phyloP scores from a whole-genome alignment of 2,113 vertebrate species.

The Pseudorhombus dupliciocellatus region DNA sequence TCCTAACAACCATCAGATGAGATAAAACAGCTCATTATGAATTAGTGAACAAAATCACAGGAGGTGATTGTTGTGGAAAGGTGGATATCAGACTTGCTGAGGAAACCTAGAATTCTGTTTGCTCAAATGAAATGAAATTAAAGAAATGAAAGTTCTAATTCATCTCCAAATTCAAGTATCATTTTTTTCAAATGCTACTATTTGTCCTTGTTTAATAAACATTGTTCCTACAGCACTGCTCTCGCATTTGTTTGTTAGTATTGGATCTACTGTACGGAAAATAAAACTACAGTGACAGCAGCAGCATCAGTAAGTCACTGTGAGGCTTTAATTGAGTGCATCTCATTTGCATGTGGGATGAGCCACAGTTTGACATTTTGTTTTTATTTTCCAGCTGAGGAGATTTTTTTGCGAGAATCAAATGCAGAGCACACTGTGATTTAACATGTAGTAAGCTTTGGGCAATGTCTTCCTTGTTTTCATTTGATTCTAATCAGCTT shows the following conservation, averaged over 20 bases:
- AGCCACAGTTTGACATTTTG: constrained; percentile 40
- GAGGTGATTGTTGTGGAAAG: not conserved
- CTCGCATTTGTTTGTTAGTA: not conserved
- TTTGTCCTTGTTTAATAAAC: not conserved
- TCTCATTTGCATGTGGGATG: constrained; percentile 43
- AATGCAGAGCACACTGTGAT: constrained; percentile 45
- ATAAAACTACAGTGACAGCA: constrained; percentile 7
- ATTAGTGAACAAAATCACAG: not conserved
- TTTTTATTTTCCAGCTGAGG: constrained; percentile 52
- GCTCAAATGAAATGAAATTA: not conserved
- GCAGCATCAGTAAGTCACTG: constrained; percentile 18
- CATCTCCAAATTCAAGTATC: not conserved
- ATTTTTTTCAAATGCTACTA: not conserved
- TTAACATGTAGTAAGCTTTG: constrained; percentile 57
- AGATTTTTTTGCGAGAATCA: constrained; percentile 18
- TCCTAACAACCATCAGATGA: not conserved
- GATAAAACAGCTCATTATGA: not conserved
- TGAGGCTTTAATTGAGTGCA: constrained; percentile 30
- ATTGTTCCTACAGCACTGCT: not conserved
- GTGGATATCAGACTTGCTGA: not conserved
- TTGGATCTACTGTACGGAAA: not conserved
- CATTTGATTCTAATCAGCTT: constrained; percentile 76
- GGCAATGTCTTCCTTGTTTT: constrained; percentile 63
- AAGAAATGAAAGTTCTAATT: not conserved
- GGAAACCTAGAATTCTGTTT: not conserved